Conservation (phyloP, 2,797 vertebrate species). For the Tragopan temminckii region DNA sequence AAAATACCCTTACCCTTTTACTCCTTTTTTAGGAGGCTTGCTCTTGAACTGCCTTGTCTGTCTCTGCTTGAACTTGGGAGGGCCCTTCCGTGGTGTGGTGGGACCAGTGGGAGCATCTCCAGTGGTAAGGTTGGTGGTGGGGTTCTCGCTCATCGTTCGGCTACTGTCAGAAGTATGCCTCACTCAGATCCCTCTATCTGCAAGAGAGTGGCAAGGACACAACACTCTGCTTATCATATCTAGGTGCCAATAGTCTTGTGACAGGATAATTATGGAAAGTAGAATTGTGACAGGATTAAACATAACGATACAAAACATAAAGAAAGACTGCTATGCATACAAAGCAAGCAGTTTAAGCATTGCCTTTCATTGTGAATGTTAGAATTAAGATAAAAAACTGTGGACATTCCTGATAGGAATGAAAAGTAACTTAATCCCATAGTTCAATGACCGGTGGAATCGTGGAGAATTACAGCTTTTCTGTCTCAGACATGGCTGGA, state of each 20-base stretch:
- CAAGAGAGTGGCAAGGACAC: not conserved
- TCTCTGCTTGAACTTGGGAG: constrained; percentile 89
- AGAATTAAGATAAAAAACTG: not conserved
- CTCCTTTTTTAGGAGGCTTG: constrained; percentile 87
- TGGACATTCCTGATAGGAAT: not conserved
- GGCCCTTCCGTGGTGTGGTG: constrained; percentile 83
- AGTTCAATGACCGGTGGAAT: not conserved
- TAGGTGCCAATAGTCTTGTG: not conserved
- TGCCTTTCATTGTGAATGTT: not conserved
- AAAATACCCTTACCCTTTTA: constrained; percentile 80
- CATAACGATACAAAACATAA: not conserved
- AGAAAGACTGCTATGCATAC: not conserved
- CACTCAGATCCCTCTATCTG: constrained; percentile 52
- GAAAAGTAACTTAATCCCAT: not conserved
- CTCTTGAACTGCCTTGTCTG: constrained; percentile 89
- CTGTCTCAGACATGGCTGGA: not conserved
- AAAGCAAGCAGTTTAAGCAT: not conserved
- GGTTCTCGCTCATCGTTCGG: constrained; percentile 75
- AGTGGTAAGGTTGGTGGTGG: constrained; percentile 34
- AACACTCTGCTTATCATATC: not conserved
- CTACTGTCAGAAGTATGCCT: not conserved
- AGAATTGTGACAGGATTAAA: not conserved
- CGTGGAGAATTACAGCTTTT: not conserved
- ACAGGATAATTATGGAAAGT: not conserved
- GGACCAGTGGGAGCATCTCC: constrained; percentile 70